Evolutionary conservation across 2,113 vertebrate genomes (phyloP).

Genomic region (Corynorhinus townsendii): DNA sequence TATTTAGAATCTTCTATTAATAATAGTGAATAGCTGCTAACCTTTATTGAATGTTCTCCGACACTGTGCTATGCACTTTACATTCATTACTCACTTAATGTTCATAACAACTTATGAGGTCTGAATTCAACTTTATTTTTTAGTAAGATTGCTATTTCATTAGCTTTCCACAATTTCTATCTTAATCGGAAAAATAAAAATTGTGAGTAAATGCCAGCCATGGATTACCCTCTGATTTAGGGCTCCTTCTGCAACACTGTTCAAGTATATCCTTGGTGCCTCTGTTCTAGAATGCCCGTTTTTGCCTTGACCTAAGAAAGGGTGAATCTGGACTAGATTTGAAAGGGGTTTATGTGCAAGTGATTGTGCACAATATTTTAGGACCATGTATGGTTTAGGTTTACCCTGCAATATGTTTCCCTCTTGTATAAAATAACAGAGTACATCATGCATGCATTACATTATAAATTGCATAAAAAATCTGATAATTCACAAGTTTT

Average conservation of each 20-base stretch:
- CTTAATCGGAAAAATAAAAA: slow-evolving; percentile 33
- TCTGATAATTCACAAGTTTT: slow-evolving; percentile 10
- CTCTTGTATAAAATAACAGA: background rate
- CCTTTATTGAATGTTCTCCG: background rate
- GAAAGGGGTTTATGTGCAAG: background rate
- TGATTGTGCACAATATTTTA: background rate
- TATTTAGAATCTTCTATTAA: slow-evolving; percentile 15
- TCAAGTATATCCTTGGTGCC: background rate
- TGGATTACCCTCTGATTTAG: background rate
- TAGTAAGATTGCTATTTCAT: slow-evolving; percentile 11
- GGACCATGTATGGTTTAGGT: background rate
- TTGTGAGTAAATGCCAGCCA: background rate
- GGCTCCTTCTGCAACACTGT: background rate
- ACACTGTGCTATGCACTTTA: background rate
- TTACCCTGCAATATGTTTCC: background rate
- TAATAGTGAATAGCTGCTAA: slow-evolving; percentile 4
- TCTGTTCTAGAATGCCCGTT: background rate
- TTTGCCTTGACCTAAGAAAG: background rate
- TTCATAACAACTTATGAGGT: background rate
- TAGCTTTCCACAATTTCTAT: slow-evolving; percentile 22
- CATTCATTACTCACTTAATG: background rate
- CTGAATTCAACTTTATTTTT: slow-evolving; percentile 39
- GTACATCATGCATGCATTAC: background rate
- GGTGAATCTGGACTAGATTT: background rate
- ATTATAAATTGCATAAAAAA: background rate